Percentiles rank a stretch among this genome's conserved stretches.
phyloP scores from a whole-genome alignment of 2,888 invertebrate genomes.

The Dromius quadrimaculatus region DNA sequence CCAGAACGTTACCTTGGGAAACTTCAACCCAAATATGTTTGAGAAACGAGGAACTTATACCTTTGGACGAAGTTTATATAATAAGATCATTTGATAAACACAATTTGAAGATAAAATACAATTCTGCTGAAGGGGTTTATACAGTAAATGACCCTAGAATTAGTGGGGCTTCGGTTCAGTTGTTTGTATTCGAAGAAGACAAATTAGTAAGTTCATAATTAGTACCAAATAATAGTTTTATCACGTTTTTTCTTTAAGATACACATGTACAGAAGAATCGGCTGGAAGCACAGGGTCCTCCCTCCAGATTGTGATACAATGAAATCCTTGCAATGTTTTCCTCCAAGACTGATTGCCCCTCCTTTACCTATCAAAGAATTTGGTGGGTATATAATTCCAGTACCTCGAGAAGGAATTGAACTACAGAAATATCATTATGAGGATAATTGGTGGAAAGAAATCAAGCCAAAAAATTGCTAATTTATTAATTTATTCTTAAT shows the following conservation, averaged over 20 bases:
- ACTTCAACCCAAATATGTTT: constrained; percentile 69
- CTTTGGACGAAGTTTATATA: constrained; percentile 67
- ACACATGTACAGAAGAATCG: constrained; percentile 68
- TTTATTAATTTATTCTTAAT: constrained; percentile 55
- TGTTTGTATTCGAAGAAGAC: constrained; percentile 69
- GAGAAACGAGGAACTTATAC: constrained; percentile 66
- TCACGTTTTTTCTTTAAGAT: constrained; percentile 59
- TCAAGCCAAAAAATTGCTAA: constrained; percentile 66
- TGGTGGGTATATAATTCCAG: constrained; percentile 67
- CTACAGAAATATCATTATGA: constrained; percentile 72
- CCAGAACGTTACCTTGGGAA: constrained; percentile 70
- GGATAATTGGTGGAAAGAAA: constrained; percentile 71
- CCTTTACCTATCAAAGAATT: constrained; percentile 68
- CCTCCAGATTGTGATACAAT: constrained; percentile 70
- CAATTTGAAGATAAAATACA: constrained; percentile 66
- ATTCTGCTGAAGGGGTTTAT: constrained; percentile 68
- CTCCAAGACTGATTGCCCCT: constrained; percentile 66
- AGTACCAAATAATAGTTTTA: not conserved
- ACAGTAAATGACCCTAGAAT: constrained; percentile 61
- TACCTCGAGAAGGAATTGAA: constrained; percentile 71
- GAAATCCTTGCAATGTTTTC: constrained; percentile 69
- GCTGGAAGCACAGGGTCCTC: constrained; percentile 69
- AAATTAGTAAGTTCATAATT: constrained; percentile 61
- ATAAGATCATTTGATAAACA: constrained; percentile 67
- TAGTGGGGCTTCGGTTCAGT: constrained; percentile 62